Evolutionary conservation across 2,888 invertebrate genomes (phyloP).

Genomic region (Zelleria hepariella): DNA sequence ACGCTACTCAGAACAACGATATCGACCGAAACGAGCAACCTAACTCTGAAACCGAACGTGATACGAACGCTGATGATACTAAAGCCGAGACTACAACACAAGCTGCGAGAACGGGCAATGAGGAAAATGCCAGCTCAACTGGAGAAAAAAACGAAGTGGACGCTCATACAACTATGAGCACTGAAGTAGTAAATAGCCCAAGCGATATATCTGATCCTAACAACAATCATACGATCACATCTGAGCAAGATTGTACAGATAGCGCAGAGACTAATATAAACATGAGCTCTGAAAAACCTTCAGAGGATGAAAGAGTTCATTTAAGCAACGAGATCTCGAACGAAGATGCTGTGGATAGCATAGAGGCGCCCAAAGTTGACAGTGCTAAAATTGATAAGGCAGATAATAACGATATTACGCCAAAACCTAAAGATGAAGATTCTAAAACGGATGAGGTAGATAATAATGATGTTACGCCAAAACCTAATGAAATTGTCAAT

Average conservation of each 20-base stretch:
- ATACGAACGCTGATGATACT: background rate
- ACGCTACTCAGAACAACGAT: too few relatives aligned
- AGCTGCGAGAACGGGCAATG: too few relatives aligned
- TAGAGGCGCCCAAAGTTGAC: background rate
- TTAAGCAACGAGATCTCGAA: background rate
- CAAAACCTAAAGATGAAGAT: too few relatives aligned
- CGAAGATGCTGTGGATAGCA: background rate
- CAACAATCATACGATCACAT: background rate
- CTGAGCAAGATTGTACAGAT: background rate
- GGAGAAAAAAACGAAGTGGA: background rate
- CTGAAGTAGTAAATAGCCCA: background rate
- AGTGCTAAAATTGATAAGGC: background rate
- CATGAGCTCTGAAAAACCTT: background rate
- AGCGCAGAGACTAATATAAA: background rate
- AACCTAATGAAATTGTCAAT: too few relatives aligned
- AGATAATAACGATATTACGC: background rate
- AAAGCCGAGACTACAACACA: background rate
- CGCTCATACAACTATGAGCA: background rate
- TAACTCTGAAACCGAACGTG: background rate
- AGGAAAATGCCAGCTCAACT: too few relatives aligned
- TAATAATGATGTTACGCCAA: too few relatives aligned
- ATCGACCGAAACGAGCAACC: too few relatives aligned
- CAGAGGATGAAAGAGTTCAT: background rate
- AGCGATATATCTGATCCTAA: background rate
- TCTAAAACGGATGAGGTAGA: too few relatives aligned